Evolutionary conservation across 2,113 vertebrate species (phyloP), one percentile per base, ranked within the genome.

Genomic region (Parus major): DNA sequence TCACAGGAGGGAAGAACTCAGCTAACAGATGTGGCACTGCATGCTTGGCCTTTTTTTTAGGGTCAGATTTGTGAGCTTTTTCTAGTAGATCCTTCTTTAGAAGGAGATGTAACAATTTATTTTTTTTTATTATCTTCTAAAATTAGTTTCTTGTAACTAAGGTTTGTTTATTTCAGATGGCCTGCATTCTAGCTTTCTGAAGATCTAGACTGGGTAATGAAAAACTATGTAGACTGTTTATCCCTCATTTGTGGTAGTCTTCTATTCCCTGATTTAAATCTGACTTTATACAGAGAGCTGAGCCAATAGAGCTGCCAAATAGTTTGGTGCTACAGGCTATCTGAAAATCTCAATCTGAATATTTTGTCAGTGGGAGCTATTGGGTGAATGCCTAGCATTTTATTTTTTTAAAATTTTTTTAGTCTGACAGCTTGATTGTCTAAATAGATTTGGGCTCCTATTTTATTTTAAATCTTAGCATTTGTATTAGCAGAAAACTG

Each of bases 261-360:
- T 77, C 63, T 57, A 5, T 63, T 73, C 83, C 55, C 35, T 52
- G 64, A 35, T 77, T 85, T 72, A 82, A 94, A 86, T 77, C 21
- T 68, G 49, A 71, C 81, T 81, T 70, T 53, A 49, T 31, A 69
- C 21, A 80, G 84, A 95, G 72, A 66, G 42, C 77, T 78, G 81
- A 87, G 49, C 64, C 78, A 89, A 57, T 57, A 82, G 81, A 79
- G 78, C 84, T 96, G 93, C 92, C 91, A 94, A 88, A 29, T 69
- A 28, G 25, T 85, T 95, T 64, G 78, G 60, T 76, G 78, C 93
- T 91, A 87, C 57, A 91, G 84, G 86, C 89, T 85, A 90, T 97
- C 87, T 94, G 66, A 91, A 90, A 70, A 93, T 95, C 87, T 97
- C 90, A 20, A 55, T 95, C 86, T 92, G 90, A 92, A 63, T 91